Evolutionary conservation across 2,888 invertebrate genomes (phyloP), one percentile per base, ranked within the genome.

Genomic region (Odontocolon sp.): DNA sequence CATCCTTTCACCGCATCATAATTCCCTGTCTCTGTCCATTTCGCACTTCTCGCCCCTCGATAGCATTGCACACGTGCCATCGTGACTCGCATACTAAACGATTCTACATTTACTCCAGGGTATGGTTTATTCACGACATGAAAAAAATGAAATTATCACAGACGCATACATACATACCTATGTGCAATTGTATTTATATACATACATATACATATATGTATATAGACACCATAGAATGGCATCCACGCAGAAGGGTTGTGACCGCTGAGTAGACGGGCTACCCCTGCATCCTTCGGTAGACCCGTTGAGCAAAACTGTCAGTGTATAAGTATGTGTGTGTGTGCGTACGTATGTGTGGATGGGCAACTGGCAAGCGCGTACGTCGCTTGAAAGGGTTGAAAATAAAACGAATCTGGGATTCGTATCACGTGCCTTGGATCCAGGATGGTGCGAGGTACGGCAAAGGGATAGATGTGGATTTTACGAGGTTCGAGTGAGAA

Each of bases 371-470:
- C 67, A 28, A 67, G 54, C 56, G 54, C 61, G 40, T 52, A 59
- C 70, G 59, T 72, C 26, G 77, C 21, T 33, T 76, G 86, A 82
- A 86, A 84, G 84, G 87, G 85, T 86, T 86, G 85, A 81, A 85
- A 86, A 86, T 85, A 85, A 86, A 86, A 86, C 85, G 85, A 84
- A 84, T 87, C 83, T 76, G 74, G 80, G 80, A 87, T 86, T 86
- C 86, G 81, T 79, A 82, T 84, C 86, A 87, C 87, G 87, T 84
- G 81, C 83, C 76, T 67, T 45, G 80, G 80, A 79, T 69, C 78
- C 72, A 67, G 78, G 77, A 79, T 80, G 81, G 80, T 77, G 80
- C 23, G 72, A 74, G 76, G 56, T 69, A 57, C 56, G 68, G 71
- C 69, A 75, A 80, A 78, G 76, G 79, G 77, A 78, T 80, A 70